Evolutionary conservation across 1,140 invertebrate genomes (phyloP).

Genomic region (Trichogramma pretiosum): DNA sequence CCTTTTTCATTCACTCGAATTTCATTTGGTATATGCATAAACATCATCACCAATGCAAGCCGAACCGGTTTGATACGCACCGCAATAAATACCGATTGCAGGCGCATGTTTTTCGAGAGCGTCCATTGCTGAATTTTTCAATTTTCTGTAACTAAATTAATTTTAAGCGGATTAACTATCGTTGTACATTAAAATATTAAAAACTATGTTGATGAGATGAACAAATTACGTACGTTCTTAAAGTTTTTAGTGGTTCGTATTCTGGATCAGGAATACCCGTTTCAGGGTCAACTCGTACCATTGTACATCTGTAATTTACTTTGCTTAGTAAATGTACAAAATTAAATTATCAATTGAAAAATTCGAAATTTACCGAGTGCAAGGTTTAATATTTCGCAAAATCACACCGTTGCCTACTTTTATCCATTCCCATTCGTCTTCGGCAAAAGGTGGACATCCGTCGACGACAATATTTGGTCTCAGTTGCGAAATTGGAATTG

Average conservation of each 20-base stretch:
- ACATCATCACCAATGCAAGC: slow-evolving; percentile 34
- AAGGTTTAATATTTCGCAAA: slow-evolving; percentile 38
- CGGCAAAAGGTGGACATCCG: slow-evolving; percentile 38
- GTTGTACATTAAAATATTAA: not conserved
- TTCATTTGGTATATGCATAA: slow-evolving; percentile 26
- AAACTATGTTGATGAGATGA: not conserved
- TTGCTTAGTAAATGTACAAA: too few relatives aligned
- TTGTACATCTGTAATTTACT: slow-evolving; percentile 27
- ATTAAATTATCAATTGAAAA: slow-evolving; percentile 3
- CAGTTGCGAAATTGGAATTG: slow-evolving; percentile 37
- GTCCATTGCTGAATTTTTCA: slow-evolving; percentile 20
- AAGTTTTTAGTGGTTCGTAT: slow-evolving; percentile 28
- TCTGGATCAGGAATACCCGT: slow-evolving; percentile 20
- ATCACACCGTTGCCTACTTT: slow-evolving; percentile 36
- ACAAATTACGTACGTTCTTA: slow-evolving; percentile 28
- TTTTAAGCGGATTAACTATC: slow-evolving; percentile 4
- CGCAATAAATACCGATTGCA: slow-evolving; percentile 33
- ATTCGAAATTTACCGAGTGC: slow-evolving; percentile 31
- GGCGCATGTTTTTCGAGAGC: slow-evolving; percentile 29
- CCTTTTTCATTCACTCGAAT: too few relatives aligned
- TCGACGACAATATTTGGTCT: slow-evolving; percentile 45
- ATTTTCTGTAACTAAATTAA: slow-evolving; percentile 27
- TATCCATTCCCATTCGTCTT: slow-evolving; percentile 46
- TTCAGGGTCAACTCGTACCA: slow-evolving; percentile 28
- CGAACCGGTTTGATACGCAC: slow-evolving; percentile 28